These are phyloP conservation scores for Mormyrus iriodes DNA, from an alignment of 2,113 vertebrate species.

Conservation along the genomic window DNA sequence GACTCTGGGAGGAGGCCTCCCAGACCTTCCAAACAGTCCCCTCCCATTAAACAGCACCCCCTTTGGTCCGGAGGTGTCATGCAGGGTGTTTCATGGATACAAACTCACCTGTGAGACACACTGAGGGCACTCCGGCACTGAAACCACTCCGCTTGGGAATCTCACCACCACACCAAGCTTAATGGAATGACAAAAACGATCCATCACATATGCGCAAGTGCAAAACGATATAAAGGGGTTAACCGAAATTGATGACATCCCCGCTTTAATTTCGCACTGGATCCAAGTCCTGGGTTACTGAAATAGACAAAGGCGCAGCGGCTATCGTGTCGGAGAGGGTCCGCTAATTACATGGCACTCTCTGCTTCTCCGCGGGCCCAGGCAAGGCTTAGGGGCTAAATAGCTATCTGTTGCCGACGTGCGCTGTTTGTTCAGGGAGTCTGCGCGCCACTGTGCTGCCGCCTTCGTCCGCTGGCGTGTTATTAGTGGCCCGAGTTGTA, in stretches of 20 bases:
- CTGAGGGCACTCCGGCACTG: not conserved
- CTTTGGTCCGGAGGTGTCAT: not conserved
- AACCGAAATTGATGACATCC: slow-evolving; percentile 90
- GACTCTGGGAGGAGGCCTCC: not conserved
- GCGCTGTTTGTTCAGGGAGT: slow-evolving; percentile 75
- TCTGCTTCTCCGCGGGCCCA: slow-evolving; percentile 80
- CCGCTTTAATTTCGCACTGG: slow-evolving; percentile 78
- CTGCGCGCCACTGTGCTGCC: slow-evolving; percentile 74
- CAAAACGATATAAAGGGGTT: slow-evolving; percentile 81
- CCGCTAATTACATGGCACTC: slow-evolving; percentile 86
- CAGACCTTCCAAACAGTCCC: not conserved
- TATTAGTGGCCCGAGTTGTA: slow-evolving; percentile 93
- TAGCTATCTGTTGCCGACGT: slow-evolving; percentile 70
- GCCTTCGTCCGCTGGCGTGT: slow-evolving; percentile 76
- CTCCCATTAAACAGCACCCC: not conserved
- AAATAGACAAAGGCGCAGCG: slow-evolving; percentile 92
- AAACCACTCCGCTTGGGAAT: slow-evolving; percentile 64
- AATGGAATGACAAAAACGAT: slow-evolving; percentile 92
- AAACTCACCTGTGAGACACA: slow-evolving; percentile 29
- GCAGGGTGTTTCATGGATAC: not conserved
- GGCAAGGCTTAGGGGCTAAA: slow-evolving; percentile 88
- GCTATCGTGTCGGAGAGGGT: slow-evolving; percentile 77
- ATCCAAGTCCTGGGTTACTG: slow-evolving; percentile 77
- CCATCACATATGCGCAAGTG: slow-evolving; percentile 78
- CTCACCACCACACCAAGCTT: slow-evolving; percentile 68